These are phyloP conservation scores for Otolemur garnettii DNA, from an alignment of 2,113 vertebrate genomes.

Conservation along the genomic window DNA sequence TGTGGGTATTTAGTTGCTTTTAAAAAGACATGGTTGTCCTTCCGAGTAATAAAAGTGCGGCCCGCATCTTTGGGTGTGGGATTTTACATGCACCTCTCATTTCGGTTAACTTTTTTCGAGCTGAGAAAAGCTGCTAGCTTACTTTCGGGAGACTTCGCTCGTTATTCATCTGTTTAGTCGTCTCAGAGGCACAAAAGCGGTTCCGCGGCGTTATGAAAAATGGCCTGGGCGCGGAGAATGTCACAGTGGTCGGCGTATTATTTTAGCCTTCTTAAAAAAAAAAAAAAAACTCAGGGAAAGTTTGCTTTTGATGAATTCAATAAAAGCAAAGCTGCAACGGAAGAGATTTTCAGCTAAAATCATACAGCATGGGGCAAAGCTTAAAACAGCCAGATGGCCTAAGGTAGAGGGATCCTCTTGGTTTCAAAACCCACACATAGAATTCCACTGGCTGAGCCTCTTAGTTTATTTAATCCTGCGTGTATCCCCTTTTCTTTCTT, in stretches of 20 bases:
- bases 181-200: conserved; percentile 95
- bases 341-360: conserved; percentile 92
- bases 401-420: conserved; percentile 84
- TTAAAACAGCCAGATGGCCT: conserved; percentile 92
- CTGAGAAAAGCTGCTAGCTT: conserved; percentile 89
- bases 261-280: conserved; percentile 90
- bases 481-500: conserved; percentile 55
- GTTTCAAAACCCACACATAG: conserved; percentile 82
- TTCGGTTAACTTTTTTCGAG: conserved; percentile 89
- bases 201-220: conserved; percentile 96
- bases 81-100: conserved; percentile 86
- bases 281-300: conserved; percentile 91
- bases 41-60: conserved; percentile 87
- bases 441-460: conserved; percentile 78
- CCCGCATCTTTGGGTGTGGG: conserved; percentile 85
- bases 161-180: conserved; percentile 93
- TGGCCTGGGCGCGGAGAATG: conserved; percentile 96
- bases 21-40: conserved; percentile 85
- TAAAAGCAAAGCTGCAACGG: conserved; percentile 91
- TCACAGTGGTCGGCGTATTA: conserved; percentile 98
- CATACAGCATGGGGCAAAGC: conserved; percentile 91
- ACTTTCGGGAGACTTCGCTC: conserved; percentile 89
- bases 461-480: conserved; percentile 76
- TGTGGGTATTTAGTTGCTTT: conserved; percentile 85
- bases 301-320: conserved; percentile 97